Conservation (phyloP, 2,888 invertebrate species). For the Cephus spinipes region DNA sequence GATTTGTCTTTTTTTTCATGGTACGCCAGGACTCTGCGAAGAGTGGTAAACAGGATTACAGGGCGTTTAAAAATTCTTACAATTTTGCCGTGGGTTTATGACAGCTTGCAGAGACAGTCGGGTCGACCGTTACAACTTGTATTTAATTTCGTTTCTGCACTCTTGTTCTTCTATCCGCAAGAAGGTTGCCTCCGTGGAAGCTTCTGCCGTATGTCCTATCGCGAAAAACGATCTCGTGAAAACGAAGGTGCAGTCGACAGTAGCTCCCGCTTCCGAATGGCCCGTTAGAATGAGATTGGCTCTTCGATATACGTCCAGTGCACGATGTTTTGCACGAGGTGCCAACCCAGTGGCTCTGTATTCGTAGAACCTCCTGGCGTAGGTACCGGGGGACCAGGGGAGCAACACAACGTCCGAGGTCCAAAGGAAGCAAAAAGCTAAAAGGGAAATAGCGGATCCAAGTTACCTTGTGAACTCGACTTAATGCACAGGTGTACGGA, state of each 20-base stretch:
- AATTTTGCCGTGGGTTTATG: not conserved
- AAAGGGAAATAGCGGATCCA: constrained; percentile 22
- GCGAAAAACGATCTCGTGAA: not conserved
- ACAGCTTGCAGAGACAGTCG: not conserved
- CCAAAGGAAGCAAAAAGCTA: constrained; percentile 27
- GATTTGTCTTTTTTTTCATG: not conserved
- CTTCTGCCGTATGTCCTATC: not conserved
- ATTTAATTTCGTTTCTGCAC: not conserved
- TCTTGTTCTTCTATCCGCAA: not conserved
- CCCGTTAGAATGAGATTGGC: not conserved
- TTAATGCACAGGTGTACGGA: constrained; percentile 27
- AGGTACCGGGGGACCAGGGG: not conserved
- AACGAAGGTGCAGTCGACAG: not conserved
- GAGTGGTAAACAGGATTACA: not conserved
- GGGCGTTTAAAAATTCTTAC: not conserved
- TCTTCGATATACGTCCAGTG: not conserved
- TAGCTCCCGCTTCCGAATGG: not conserved
- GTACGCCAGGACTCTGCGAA: not conserved
- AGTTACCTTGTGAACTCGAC: not conserved
- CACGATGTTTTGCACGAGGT: not conserved
- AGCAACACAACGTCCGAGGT: not conserved
- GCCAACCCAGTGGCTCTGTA: not conserved
- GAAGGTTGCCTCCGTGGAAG: not conserved
- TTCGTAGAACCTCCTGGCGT: not conserved
- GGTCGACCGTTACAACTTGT: not conserved